These are phyloP conservation scores for Mesopsocus fuscifrons DNA, from an alignment of 2,888 invertebrate species.

Conservation along the genomic window DNA sequence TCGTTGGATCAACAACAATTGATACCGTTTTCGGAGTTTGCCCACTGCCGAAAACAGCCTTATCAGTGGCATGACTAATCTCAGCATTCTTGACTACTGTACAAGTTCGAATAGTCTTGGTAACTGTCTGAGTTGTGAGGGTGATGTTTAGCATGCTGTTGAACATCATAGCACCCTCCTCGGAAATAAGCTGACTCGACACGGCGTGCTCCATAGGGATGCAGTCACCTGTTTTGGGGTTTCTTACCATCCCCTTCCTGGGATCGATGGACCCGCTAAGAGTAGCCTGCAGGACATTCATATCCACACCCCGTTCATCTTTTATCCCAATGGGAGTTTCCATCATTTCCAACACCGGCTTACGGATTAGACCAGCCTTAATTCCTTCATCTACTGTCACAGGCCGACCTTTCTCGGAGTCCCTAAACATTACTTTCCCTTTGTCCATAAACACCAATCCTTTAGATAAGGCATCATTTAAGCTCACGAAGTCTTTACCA, in stretches of 20 bases:
- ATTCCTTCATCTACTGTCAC: slow-evolving; percentile 65
- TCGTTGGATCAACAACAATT: not conserved
- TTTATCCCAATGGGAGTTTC: slow-evolving; percentile 58
- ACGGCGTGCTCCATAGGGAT: slow-evolving; percentile 74
- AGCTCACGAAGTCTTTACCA: slow-evolving; percentile 56
- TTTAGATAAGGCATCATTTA: slow-evolving; percentile 60
- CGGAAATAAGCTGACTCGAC: slow-evolving; percentile 62
- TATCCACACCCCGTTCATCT: slow-evolving; percentile 50
- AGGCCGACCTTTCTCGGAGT: slow-evolving; percentile 51
- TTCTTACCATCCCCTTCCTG: slow-evolving; percentile 65
- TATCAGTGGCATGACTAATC: slow-evolving; percentile 23
- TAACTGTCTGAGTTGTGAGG: slow-evolving; percentile 70
- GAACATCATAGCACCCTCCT: slow-evolving; percentile 70
- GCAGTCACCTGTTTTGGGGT: slow-evolving; percentile 46
- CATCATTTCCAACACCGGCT: slow-evolving; percentile 75
- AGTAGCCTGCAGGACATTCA: slow-evolving; percentile 75
- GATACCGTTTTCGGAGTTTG: not conserved
- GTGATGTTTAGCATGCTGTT: slow-evolving; percentile 75
- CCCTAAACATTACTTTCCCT: slow-evolving; percentile 41
- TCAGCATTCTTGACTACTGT: slow-evolving; percentile 56
- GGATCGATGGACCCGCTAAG: slow-evolving; percentile 74
- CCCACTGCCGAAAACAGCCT: slow-evolving; percentile 18
- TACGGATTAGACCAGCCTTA: slow-evolving; percentile 54
- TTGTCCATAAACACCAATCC: slow-evolving; percentile 48
- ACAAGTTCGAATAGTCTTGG: slow-evolving; percentile 63